Evolutionary conservation across 2,797 vertebrate genomes (phyloP), one percentile per base, ranked within the genome.

Genomic region (Sphaeramia orbicularis): DNA sequence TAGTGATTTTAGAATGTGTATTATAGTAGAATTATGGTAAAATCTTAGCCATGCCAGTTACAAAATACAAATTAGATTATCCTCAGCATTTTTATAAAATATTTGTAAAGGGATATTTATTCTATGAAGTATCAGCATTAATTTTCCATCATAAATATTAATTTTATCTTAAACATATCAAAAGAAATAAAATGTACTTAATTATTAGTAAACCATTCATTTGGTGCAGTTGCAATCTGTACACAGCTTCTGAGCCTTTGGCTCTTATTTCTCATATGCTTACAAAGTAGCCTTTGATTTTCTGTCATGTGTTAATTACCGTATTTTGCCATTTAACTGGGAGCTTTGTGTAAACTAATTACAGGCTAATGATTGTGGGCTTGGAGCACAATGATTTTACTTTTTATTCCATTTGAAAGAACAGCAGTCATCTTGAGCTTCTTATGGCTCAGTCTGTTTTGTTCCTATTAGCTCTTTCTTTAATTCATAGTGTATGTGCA

Each of bases 281-380:
- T 96, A 96, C 95, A 96, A 96, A 97, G 95, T 96, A 95, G 94
- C 96, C 96, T 97, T 99, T 97, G 96, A 98, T 99, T 99, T 98
- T 96, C 96, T 97, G 96, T 98, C 97, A 96, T 93, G 92, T 94
- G 95, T 97, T 99, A 97, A 99, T 98, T 97, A 97, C 96, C 93
- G 95, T 90, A 89, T 97, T 97, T 97, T 96, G 95, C 96, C 95
- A 95, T 97, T 98, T 97, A 97, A 97, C 96, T 95, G 93, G 93
- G 94, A 96, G 96, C 96, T 96, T 97, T 97, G 95, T 97, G 95
- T 97, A 97, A 97, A 97, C 96, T 96, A 98, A 98, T 98, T 98
- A 97, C 95, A 96, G 95, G 94, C 95, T 97, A 97, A 98, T 98
- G 96, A 97, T 97, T 95, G 94, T 94, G 93, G 95, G 95, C 95